These are phyloP conservation scores for Tuta absoluta DNA, from an alignment of 2,888 invertebrate genomes.

Conservation along the genomic window DNA sequence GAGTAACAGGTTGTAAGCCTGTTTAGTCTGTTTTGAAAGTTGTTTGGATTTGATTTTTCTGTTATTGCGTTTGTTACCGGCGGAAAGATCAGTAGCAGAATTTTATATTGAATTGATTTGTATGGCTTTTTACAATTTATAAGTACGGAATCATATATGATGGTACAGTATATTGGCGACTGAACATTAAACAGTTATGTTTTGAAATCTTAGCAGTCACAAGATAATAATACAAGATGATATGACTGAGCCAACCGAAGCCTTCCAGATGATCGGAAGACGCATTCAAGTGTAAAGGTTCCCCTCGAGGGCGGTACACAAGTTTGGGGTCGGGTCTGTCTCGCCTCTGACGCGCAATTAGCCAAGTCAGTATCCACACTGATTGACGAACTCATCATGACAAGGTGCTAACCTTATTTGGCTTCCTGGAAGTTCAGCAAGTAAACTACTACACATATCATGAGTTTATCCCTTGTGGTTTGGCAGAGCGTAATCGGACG, in stretches of 20 bases:
- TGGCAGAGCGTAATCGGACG: too few relatives aligned
- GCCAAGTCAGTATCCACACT: background rate
- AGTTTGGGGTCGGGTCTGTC: conserved; percentile 18
- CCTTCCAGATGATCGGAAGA: conserved; percentile 21
- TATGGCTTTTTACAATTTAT: too few relatives aligned
- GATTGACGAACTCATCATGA: conserved; percentile 4
- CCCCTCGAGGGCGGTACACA: conserved; percentile 21
- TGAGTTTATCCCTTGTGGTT: too few relatives aligned
- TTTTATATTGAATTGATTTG: too few relatives aligned
- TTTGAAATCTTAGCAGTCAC: background rate
- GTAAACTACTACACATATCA: background rate
- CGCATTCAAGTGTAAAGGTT: conserved; percentile 31
- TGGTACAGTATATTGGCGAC: too few relatives aligned
- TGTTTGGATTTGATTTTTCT: too few relatives aligned
- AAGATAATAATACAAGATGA: background rate
- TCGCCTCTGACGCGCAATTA: conserved; percentile 18
- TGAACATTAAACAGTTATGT: background rate
- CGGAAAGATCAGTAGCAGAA: too few relatives aligned
- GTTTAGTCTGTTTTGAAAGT: too few relatives aligned
- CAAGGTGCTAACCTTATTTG: conserved; percentile 11
- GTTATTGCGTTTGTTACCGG: too few relatives aligned
- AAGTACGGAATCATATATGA: too few relatives aligned
- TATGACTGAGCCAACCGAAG: background rate
- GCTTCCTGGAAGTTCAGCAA: background rate
- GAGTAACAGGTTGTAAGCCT: too few relatives aligned